Evolutionary conservation across 2,797 vertebrate genomes (phyloP).

Genomic region (Lagodon rhomboides): DNA sequence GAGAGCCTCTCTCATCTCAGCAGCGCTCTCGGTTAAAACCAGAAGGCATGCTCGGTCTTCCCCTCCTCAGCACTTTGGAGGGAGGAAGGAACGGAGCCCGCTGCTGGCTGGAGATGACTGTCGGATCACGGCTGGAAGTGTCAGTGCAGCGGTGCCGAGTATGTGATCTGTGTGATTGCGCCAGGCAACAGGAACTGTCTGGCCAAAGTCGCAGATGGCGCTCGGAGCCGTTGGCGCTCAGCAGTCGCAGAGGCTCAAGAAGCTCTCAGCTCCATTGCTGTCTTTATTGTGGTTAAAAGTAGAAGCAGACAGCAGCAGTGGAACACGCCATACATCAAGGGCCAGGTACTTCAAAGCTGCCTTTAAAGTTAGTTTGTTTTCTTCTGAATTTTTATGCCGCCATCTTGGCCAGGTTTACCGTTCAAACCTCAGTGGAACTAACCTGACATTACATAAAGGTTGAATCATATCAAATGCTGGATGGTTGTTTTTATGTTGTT

Average conservation of each 20-base stretch:
- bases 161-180: conserved; percentile 44
- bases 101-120: conserved; percentile 57
- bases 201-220: conserved; percentile 78
- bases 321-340: conserved; percentile 11
- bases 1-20: conserved; percentile 66
- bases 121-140: conserved; percentile 49
- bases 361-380: background rate
- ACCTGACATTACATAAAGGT: background rate
- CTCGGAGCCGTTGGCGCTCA: conserved; percentile 65
- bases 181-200: conserved; percentile 63
- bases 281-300: conserved; percentile 63
- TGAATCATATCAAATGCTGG: background rate
- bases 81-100: conserved; percentile 40
- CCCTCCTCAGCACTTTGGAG: conserved; percentile 46
- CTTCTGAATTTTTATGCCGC: conserved; percentile 4
- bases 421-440: background rate
- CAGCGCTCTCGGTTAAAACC: conserved; percentile 32
- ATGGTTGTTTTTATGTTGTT: background rate
- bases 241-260: conserved; percentile 63
- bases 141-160: conserved; percentile 50
- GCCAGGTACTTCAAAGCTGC: conserved; percentile 34
- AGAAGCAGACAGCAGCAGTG: conserved; percentile 32
- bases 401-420: background rate
- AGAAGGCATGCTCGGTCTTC: conserved; percentile 42
- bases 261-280: conserved; percentile 41